Evolutionary conservation across 2,113 vertebrate species (phyloP), one percentile per base, ranked within the genome.

Genomic region (Barnardius zonarius): DNA sequence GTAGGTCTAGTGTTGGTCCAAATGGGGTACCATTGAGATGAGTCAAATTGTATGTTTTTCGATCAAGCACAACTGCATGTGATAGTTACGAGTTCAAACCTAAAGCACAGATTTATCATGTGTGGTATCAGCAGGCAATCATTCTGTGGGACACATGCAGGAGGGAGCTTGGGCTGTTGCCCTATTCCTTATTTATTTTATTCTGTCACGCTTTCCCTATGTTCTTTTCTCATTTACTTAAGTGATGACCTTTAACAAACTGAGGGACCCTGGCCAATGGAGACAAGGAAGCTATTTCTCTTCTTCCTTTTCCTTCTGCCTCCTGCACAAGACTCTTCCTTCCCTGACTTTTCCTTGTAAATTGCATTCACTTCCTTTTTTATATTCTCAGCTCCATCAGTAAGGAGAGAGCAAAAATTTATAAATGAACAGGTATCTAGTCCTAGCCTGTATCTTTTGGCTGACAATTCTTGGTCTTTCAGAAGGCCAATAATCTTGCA

Each of bases 11-110:
- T 44, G 2, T 31, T 73, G 22, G 5, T 57, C 27, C 33, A 81
- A 35, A 72, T 8, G 4, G 33, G 9, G 7, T 14, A 31, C 13
- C 31, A 11, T 0, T 46, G 46, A 35, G 72, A 57, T 13, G 14
- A 79, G 22, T 10, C 17, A 77, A 83, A 85, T 3, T 22, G 19
- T 11, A 1, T 7, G 8, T 37, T 76, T 91, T 91, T 75, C 5
- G 0, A 33, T 82, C n/a, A 46, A 41, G 22, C 22, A 61, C 10
- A 85, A 20, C 8, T 52, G 11, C 1, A 1, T 59, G 41, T n/a
- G 23, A 30, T 88, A 54, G 64, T 73, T 62, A 25, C 23, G 54
- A 83, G 3, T 37, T 90, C 11, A 37, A 27, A 73, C 4, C 9
- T 17, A 57, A 93, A 91, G 22, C 17, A 8, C 15, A 51, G 31